Evolutionary conservation across 2,113 vertebrate genomes (phyloP).

Genomic region (Hemibagrus wyckioides): DNA sequence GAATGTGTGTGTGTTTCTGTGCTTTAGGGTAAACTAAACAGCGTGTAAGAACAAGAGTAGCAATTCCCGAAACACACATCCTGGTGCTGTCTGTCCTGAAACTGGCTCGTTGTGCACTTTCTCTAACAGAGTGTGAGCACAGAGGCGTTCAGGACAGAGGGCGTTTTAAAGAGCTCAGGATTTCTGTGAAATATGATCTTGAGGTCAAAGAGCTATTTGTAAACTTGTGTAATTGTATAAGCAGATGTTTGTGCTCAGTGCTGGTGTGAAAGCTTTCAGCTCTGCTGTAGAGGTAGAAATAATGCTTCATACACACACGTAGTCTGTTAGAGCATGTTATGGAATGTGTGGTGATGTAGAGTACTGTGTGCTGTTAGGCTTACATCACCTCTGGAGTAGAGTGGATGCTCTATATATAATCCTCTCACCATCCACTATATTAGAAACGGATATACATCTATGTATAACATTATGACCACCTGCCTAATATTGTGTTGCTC

Average conservation of each 20-base stretch:
- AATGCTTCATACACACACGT: background rate
- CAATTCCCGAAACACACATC: background rate
- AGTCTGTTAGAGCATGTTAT: background rate
- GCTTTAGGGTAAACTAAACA: background rate
- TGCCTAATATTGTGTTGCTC: too few species aligned
- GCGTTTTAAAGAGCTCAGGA: background rate
- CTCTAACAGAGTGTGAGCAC: background rate
- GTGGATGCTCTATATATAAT: background rate
- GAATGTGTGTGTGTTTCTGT: background rate
- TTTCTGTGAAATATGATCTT: background rate
- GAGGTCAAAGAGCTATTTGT: background rate
- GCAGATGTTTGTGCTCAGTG: background rate
- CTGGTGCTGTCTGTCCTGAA: background rate
- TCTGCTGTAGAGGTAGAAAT: background rate
- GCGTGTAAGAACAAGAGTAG: background rate
- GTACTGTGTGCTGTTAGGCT: background rate
- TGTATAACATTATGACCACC: too few species aligned
- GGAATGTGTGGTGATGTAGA: background rate
- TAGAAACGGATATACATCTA: background rate
- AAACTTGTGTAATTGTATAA: background rate
- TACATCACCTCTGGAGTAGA: background rate
- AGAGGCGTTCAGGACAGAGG: background rate
- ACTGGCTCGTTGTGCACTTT: background rate
- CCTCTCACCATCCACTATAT: background rate
- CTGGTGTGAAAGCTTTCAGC: background rate